These are phyloP conservation scores for Clarias gariepinus DNA, from an alignment of 2,113 vertebrate species.

Conservation along the genomic window DNA sequence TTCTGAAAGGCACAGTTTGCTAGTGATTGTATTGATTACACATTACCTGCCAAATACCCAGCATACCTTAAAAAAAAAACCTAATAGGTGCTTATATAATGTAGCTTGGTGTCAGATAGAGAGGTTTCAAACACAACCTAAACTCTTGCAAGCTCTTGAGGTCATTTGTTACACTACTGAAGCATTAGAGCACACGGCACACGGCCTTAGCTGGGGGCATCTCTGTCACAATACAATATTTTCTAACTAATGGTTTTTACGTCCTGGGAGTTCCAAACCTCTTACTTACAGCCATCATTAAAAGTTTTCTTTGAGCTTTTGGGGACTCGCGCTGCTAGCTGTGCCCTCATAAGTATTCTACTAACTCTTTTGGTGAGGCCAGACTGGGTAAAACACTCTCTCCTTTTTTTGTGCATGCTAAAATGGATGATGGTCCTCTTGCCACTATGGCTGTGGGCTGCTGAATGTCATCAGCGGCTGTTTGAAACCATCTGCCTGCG, in stretches of 20 bases:
- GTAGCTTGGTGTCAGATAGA: neutral
- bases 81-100: slow-evolving; percentile 2
- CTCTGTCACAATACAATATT: slow-evolving; percentile 49
- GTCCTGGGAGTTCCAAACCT: slow-evolving; percentile 39
- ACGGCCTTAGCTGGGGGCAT: slow-evolving; percentile 42
- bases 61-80: neutral
- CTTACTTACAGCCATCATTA: slow-evolving; percentile 57
- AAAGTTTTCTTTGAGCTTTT: slow-evolving; percentile 58
- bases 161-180: slow-evolving; percentile 38
- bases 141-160: slow-evolving; percentile 34
- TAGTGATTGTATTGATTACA: neutral
- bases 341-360: slow-evolving; percentile 54
- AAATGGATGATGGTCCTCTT: slow-evolving; percentile 43
- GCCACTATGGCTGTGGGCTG: slow-evolving; percentile 17
- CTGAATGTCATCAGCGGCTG: slow-evolving; percentile 31
- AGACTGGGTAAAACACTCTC: slow-evolving; percentile 42
- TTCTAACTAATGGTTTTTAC: slow-evolving; percentile 37
- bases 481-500: slow-evolving; percentile 36
- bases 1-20: too few relatives aligned
- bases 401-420: slow-evolving; percentile 38
- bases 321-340: slow-evolving; percentile 42
- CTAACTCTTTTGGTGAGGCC: slow-evolving; percentile 34
- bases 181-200: slow-evolving; percentile 16
- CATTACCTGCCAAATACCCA: neutral
- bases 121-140: slow-evolving; percentile 22